A percentile compares a stretch with the other conserved stretches of the same genome.
Conservation (phyloP, 1,140 invertebrate species). For the Acromyrmex heyeri region DNA sequence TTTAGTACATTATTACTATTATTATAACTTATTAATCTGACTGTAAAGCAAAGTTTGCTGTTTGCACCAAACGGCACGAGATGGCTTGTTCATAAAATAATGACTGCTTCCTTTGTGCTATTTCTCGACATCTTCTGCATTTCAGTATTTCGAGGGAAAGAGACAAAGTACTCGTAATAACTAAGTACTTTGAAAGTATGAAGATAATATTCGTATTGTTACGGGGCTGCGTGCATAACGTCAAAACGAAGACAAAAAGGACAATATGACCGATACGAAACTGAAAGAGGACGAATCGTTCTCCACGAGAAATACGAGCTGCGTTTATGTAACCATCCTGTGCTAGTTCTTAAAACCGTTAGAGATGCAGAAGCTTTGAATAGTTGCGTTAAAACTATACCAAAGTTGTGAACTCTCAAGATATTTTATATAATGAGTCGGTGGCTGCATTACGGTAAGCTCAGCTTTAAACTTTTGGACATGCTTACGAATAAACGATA, state of each 20-base stretch:
- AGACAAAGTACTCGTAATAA: slow-evolving; percentile 58
- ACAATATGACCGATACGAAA: slow-evolving; percentile 42
- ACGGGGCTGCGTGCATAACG: slow-evolving; percentile 29
- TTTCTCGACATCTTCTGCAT: slow-evolving; percentile 52
- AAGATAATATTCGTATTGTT: slow-evolving; percentile 56
- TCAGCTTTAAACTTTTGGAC: slow-evolving; percentile 68
- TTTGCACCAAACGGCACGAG: slow-evolving; percentile 51
- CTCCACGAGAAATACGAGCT: slow-evolving; percentile 9
- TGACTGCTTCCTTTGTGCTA: slow-evolving; percentile 49
- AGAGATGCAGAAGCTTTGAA: slow-evolving; percentile 66
- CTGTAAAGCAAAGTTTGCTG: slow-evolving; percentile 53
- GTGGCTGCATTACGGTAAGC: slow-evolving; percentile 67
- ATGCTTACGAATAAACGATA: slow-evolving; percentile 62
- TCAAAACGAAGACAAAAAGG: slow-evolving; percentile 34
- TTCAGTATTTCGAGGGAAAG: slow-evolving; percentile 53
- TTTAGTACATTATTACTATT: slow-evolving; percentile 51
- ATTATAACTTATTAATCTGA: slow-evolving; percentile 57
- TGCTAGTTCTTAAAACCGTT: slow-evolving; percentile 63
- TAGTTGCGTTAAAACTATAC: slow-evolving; percentile 71
- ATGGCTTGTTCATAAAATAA: slow-evolving; percentile 61
- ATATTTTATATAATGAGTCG: slow-evolving; percentile 73
- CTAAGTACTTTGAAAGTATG: slow-evolving; percentile 57
- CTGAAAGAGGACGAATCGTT: slow-evolving; percentile 47
- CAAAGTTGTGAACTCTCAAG: slow-evolving; percentile 62
- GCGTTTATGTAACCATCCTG: slow-evolving; percentile 39